A percentile compares a stretch with the other conserved stretches of the same genome.
Evolutionary conservation across 53 echinoderm and acorn worm species (phyloP).

Genomic region (Apostichopus leukothele): DNA sequence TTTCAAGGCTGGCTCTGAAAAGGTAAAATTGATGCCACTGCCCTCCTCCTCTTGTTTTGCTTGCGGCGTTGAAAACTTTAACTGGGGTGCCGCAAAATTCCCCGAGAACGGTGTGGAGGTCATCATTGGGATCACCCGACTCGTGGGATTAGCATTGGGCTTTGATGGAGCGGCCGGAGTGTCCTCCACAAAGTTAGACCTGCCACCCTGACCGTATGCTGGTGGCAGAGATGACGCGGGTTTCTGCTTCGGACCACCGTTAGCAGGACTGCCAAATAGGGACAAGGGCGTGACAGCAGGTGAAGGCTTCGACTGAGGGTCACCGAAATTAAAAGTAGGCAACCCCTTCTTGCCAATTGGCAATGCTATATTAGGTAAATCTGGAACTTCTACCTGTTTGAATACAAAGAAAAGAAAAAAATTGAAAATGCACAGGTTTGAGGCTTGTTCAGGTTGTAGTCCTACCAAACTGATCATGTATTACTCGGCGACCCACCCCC

Average conservation of each 20-base stretch:
- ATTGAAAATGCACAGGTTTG: too few relatives aligned
- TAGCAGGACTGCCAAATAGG: not conserved
- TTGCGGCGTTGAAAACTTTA: constrained; percentile 71
- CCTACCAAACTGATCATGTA: too few relatives aligned
- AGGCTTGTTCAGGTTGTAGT: too few relatives aligned
- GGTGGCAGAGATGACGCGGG: not conserved
- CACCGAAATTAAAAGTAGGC: constrained; percentile 73
- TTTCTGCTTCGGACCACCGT: not conserved
- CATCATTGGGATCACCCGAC: not conserved
- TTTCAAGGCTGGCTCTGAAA: constrained; percentile 43
- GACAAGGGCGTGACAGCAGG: not conserved
- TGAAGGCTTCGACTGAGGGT: constrained; percentile 20
- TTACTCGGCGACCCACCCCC: too few relatives aligned
- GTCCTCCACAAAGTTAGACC: not conserved
- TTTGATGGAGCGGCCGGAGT: not conserved
- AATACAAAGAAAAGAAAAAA: not conserved
- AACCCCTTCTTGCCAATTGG: constrained; percentile 58
- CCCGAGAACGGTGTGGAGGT: constrained; percentile 8
- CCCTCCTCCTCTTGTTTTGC: constrained; percentile 36
- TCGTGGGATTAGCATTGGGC: not conserved
- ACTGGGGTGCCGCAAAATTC: constrained; percentile 9
- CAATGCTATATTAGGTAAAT: constrained; percentile 77
- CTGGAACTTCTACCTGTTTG: constrained; percentile 65
- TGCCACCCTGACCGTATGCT: not conserved
- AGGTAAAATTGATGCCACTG: not conserved